Conservation (phyloP, 2,888 invertebrate species). For the Pogonocherus hispidulus region DNA sequence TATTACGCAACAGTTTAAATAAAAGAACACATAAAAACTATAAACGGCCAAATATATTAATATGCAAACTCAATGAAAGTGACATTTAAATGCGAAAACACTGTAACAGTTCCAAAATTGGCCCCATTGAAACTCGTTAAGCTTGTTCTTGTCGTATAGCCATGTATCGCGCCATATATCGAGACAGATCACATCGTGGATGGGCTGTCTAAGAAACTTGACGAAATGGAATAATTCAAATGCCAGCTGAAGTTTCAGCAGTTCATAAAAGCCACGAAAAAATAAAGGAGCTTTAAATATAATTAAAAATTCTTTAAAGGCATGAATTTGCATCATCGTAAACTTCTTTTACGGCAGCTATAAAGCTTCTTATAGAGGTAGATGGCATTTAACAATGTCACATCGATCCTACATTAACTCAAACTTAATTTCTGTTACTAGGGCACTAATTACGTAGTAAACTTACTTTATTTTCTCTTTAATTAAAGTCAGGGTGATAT, state of each 20-base stretch:
- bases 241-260: conserved; percentile 10
- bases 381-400: conserved; percentile 40
- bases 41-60: too few species aligned
- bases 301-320: conserved; percentile 45
- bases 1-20: too few species aligned
- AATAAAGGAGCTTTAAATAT: conserved; percentile 23
- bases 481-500: conserved; percentile 51
- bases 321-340: conserved; percentile 49
- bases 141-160: too few species aligned
- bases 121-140: too few species aligned
- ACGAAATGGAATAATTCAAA: conserved; percentile 4
- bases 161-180: too few species aligned
- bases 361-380: conserved; percentile 41
- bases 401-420: conserved; percentile 49
- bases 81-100: too few species aligned
- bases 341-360: conserved; percentile 41
- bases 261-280: conserved; percentile 21
- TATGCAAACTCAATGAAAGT: too few species aligned
- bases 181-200: too few species aligned
- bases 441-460: conserved; percentile 52
- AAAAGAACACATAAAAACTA: too few species aligned
- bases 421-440: conserved; percentile 42
- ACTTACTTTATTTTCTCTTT: conserved; percentile 52
- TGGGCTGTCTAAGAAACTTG: too few species aligned
- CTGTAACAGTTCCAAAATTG: too few species aligned